These are phyloP conservation scores for Pelodytes ibericus DNA, from an alignment of 2,797 vertebrate species.

Conservation along the genomic window DNA sequence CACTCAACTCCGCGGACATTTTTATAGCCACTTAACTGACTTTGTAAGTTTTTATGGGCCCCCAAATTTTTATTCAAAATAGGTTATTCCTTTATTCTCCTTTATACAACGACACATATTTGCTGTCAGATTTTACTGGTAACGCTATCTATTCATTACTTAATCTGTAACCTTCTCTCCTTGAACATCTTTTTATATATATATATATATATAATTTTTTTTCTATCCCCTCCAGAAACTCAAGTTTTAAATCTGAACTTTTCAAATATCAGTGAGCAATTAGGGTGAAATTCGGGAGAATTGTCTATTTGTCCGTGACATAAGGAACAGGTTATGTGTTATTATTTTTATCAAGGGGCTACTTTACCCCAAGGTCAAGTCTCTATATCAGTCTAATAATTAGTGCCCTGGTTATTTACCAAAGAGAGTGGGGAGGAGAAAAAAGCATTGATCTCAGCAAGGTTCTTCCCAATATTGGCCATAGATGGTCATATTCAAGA, in stretches of 20 bases:
- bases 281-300: not conserved
- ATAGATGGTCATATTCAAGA: no score
- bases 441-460: no score
- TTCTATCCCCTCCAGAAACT: not conserved
- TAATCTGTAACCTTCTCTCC: conserved; percentile 22
- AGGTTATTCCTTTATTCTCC: conserved; percentile 34
- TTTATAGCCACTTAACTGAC: conserved; percentile 54
- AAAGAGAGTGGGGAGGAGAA: no score
- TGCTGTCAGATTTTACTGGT: conserved; percentile 10
- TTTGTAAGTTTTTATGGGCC: conserved; percentile 48
- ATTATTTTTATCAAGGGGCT: no score
- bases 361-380: no score
- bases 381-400: no score
- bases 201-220: conserved; percentile 5
- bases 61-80: conserved; percentile 53
- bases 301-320: not conserved
- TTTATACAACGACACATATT: conserved; percentile 17
- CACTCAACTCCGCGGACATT: conserved; percentile 45
- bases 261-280: not conserved
- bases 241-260: not conserved
- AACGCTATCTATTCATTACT: conserved; percentile 20
- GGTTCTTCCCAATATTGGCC: no score
- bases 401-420: no score
- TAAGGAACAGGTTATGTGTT: no score
- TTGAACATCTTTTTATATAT: conserved; percentile 16